These are phyloP conservation scores for Cheilosia pagana DNA, from an alignment of 2,888 invertebrate genomes.

Conservation along the genomic window DNA sequence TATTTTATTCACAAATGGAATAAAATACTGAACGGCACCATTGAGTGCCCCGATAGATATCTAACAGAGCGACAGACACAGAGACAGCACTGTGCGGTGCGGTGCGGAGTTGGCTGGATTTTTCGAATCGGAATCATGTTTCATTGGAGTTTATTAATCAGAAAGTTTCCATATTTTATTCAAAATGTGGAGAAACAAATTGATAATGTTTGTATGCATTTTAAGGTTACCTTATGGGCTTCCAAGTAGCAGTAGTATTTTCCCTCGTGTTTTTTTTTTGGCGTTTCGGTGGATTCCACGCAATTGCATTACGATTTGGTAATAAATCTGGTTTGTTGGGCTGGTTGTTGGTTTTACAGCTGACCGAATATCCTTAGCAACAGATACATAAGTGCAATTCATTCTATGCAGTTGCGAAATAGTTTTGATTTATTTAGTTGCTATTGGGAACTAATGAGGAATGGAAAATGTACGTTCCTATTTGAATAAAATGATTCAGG, in stretches of 20 bases:
- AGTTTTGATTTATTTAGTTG: constrained; percentile 40
- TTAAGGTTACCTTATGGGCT: constrained; percentile 55
- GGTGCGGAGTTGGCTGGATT: constrained; percentile 6
- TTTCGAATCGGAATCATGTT: constrained; percentile 64
- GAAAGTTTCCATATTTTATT: constrained; percentile 66
- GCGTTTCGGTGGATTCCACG: constrained; percentile 34
- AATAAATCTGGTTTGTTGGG: constrained; percentile 55
- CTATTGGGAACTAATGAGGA: constrained; percentile 28
- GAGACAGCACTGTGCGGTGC: constrained; percentile 2
- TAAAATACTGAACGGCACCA: constrained; percentile 60
- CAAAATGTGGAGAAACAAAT: constrained; percentile 24
- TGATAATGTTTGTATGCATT: constrained; percentile 20
- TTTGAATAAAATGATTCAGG: neutral
- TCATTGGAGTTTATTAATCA: constrained; percentile 66
- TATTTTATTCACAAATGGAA: constrained; percentile 71
- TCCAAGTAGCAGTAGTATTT: constrained; percentile 26
- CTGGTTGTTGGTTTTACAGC: neutral
- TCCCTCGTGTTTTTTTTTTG: neutral
- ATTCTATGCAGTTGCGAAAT: constrained; percentile 19
- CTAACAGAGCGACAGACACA: constrained; percentile 30
- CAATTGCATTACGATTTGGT: constrained; percentile 46
- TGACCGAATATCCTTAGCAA: constrained; percentile 34
- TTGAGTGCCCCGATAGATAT: constrained; percentile 56
- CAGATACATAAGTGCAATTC: constrained; percentile 11
- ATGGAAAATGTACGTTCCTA: neutral